Conservation (phyloP, 2,888 invertebrate species). For the Mesoligia furuncula region DNA sequence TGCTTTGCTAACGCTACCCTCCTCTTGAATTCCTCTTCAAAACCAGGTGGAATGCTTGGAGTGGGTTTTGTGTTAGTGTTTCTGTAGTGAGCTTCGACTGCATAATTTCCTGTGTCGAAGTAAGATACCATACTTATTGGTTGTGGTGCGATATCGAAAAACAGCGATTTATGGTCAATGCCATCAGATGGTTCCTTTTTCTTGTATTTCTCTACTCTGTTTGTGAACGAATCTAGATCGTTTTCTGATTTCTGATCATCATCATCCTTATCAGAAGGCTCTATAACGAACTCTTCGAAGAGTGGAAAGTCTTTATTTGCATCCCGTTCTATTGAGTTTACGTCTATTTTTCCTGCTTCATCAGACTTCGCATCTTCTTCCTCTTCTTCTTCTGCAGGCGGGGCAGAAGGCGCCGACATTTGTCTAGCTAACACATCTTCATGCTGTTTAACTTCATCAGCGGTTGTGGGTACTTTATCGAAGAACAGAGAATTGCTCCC, state of each 20-base stretch:
- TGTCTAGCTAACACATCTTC: conserved; percentile 76
- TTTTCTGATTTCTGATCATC: conserved; percentile 79
- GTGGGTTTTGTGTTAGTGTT: conserved; percentile 77
- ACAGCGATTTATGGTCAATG: conserved; percentile 42
- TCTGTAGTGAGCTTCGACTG: conserved; percentile 83
- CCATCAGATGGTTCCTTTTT: conserved; percentile 73
- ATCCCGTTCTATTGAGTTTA: conserved; percentile 85
- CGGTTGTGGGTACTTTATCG: conserved; percentile 78
- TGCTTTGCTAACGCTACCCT: conserved; percentile 55
- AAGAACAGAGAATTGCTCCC: conserved; percentile 76
- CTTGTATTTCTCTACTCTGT: conserved; percentile 83
- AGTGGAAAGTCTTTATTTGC: conserved; percentile 86
- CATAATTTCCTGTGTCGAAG: conserved; percentile 87
- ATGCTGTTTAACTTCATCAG: conserved; percentile 80
- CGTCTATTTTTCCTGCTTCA: conserved; percentile 82
- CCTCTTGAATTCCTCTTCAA: conserved; percentile 79
- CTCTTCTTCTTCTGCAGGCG: conserved; percentile 82
- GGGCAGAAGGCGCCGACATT: conserved; percentile 79
- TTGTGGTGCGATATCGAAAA: conserved; percentile 71
- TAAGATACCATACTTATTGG: conserved; percentile 83
- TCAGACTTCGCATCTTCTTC: conserved; percentile 83
- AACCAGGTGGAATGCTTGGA: conserved; percentile 81
- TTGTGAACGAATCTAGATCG: conserved; percentile 80
- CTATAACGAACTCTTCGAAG: conserved; percentile 83
- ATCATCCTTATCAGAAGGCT: conserved; percentile 85